Base-by-base conservation (phyloP, 2,113 vertebrate species). In the Grammomys surdaster region DNA sequence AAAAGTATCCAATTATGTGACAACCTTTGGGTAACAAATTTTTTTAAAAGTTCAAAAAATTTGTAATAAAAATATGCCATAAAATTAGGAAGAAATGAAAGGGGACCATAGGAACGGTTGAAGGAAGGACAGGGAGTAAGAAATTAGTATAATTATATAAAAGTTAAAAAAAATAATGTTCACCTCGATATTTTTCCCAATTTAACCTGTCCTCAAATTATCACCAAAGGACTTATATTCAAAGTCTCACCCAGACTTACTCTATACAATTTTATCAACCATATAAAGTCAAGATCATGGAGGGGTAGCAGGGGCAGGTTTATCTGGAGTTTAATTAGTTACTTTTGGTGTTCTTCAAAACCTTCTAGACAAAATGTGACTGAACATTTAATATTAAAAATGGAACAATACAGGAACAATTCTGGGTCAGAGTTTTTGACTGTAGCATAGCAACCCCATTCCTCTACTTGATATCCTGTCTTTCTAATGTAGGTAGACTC, bases 241-340 rank as follows among this genome's bases (percentile, higher is more conserved):
- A 96, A 40, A 11, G 46, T 9, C 31, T 48, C 17, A 82, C 87
- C 43, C n/a, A 76, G 36, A 5, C 28, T 51, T 78, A 72, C 16
- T 13, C 36, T 89, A 7, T 73, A 94, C 12, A 85, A 73, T 75
- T 72, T 75, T 84, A 88, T 72, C 51, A 90, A n/a, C 63, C 9
- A 10, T 22, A 81, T 82, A 48, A 90, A 88, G 7, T 14, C 43
- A 94, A 89, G 14, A 86, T 85, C 19, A 40, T 85, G 11, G 24
- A 13, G 14, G 9, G 46, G 46, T 28, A 5, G 1, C 5, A 46
- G 4, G 26, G 1, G 4, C 1, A 7, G 33, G 12, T 0, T 73
- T 91, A 63, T 93, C 40, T 75, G 67, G 60, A 22, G 54, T 12
- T 60, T 7, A 90, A 86, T 85, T 31, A 77, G 54, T 24, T 86